Evolutionary conservation across 1,140 invertebrate species (phyloP).

Genomic region (Berghia stephanieae): DNA sequence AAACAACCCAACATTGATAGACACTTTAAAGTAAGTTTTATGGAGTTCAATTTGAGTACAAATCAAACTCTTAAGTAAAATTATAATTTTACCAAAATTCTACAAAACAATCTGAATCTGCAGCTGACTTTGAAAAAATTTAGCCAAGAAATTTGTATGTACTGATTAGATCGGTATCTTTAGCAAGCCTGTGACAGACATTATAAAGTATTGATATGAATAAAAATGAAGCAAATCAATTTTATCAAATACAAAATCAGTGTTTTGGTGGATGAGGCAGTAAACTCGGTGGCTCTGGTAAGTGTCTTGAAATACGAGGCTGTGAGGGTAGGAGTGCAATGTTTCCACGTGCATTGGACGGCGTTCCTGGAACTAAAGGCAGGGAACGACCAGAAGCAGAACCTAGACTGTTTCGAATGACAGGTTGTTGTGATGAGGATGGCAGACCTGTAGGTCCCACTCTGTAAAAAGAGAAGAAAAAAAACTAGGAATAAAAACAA

Average conservation of each 20-base stretch:
- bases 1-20: no score
- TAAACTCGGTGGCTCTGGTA: slow-evolving; percentile 43
- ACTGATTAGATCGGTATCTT: background rate
- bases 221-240: background rate
- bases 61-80: no score
- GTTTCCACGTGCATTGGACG: slow-evolving; percentile 14
- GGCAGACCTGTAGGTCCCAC: slow-evolving; percentile 30
- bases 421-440: slow-evolving; percentile 29
- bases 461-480: slow-evolving; percentile 22
- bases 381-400: slow-evolving; percentile 17
- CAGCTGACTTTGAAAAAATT: background rate
- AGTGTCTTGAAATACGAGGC: slow-evolving; percentile 42
- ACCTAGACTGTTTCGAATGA: slow-evolving; percentile 29
- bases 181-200: background rate
- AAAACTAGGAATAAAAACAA: background rate
- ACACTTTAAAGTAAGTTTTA: no score
- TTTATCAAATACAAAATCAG: background rate
- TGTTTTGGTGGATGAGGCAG: slow-evolving; percentile 39
- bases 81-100: no score
- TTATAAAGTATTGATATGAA: background rate
- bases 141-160: no score
- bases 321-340: slow-evolving; percentile 33
- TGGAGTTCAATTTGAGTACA: no score
- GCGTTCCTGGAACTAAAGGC: background rate
- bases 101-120: no score